These are phyloP conservation scores for Danio rerio DNA, from an alignment of 2,113 vertebrate genomes.

Conservation along the genomic window DNA sequence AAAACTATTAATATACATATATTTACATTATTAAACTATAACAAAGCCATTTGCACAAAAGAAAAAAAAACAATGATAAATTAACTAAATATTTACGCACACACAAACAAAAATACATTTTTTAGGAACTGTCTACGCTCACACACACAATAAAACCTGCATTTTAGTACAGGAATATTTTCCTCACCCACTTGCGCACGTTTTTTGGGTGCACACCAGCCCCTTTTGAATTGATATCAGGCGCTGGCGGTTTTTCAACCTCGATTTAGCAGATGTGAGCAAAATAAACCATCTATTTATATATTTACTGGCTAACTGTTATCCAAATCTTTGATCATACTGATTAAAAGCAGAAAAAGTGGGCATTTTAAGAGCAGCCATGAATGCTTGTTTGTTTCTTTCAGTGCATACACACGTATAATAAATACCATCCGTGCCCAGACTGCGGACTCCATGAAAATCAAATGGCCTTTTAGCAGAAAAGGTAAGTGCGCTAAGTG, in stretches of 20 bases:
- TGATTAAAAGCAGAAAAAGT: slow-evolving; percentile 38
- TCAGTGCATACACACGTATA: neutral
- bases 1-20: too few relatives aligned
- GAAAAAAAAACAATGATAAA: too few relatives aligned
- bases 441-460: slow-evolving; percentile 6
- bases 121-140: too few relatives aligned
- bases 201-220: neutral
- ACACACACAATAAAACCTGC: too few relatives aligned
- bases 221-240: neutral
- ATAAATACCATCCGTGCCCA: slow-evolving; percentile 21
- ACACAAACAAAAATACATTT: too few relatives aligned
- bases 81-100: too few relatives aligned
- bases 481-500: neutral
- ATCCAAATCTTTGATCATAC: neutral
- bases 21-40: too few relatives aligned
- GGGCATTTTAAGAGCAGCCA: slow-evolving; percentile 10
- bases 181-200: neutral
- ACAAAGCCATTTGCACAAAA: too few relatives aligned
- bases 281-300: slow-evolving; percentile 15
- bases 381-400: slow-evolving; percentile 22
- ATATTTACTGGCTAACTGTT: neutral
- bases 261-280: neutral
- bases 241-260: neutral
- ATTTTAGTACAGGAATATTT: too few relatives aligned
- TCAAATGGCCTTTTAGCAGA: neutral